These are phyloP conservation scores for Callipepla squamata DNA, from an alignment of 2,113 vertebrate genomes.

Conservation along the genomic window DNA sequence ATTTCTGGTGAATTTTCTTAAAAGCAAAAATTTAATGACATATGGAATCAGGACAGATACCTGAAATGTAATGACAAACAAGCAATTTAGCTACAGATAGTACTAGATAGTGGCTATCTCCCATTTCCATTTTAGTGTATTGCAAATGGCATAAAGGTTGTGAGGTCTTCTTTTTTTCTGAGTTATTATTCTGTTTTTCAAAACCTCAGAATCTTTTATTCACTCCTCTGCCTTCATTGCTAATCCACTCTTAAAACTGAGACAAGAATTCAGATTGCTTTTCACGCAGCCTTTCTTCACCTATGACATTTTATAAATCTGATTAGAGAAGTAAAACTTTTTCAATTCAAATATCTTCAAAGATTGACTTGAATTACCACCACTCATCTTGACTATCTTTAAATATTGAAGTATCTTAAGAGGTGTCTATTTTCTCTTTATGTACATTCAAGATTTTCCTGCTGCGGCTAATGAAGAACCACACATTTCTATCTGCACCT, in stretches of 20 bases:
- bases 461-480: background rate
- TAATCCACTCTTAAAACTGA: background rate
- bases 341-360: background rate
- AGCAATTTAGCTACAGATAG: background rate
- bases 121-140: slow-evolving; percentile 27
- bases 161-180: background rate
- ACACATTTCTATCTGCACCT: background rate
- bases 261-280: background rate
- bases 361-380: background rate
- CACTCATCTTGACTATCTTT: background rate
- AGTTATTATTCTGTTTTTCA: slow-evolving; percentile 22
- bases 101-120: background rate
- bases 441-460: background rate
- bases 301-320: background rate
- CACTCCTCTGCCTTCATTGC: background rate
- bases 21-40: slow-evolving; percentile 45
- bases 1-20: slow-evolving; percentile 28
- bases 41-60: background rate
- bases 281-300: background rate
- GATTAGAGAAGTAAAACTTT: background rate
- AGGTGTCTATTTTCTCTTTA: background rate
- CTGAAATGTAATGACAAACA: slow-evolving; percentile 28
- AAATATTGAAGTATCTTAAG: background rate
- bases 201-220: background rate
- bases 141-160: background rate